Base-by-base conservation (phyloP, 2,797 vertebrate genomes). In the Orestias chungarensis region DNA sequence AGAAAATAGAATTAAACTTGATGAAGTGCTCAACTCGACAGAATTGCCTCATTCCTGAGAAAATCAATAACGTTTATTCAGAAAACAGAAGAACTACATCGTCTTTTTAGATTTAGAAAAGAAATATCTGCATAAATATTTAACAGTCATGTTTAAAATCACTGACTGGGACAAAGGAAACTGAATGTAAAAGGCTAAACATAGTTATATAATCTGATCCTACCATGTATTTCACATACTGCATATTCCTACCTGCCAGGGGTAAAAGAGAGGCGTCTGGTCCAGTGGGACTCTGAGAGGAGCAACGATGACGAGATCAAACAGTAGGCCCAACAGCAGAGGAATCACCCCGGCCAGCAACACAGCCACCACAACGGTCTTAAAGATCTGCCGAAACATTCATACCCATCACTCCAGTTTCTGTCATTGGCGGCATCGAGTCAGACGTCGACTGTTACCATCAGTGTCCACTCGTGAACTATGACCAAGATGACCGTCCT, bases 221-320 rank as follows among this genome's bases (percentile, higher is more conserved):
- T 27, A 64, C 33, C 15, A 4, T 52, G 33, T 33, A n/a, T 52
- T 31, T 65, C 23, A 29, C 42, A 47, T 25, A 54, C 27, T 23
- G 55, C 14, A 14, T 38, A 35, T 20, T 65, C 14, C 33, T 86
- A 99, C 97, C 97, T 99, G 98, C 97, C 97, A 99, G 5, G 97
- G 97, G 87, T 97, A 98, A 91, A 98, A 99, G 23, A 99, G 95
- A 47, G 97, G 98, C 0, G 97, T 98, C 91, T 99, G 98, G 93
- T 97, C 97, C 88, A 99, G 92, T 44, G 96, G 97, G 64, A 99
- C 97, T 80, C 98, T 92, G 78, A 99, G 92, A 71, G 98, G 97
- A 65, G 97, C 97, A 0, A 99, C 97, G 0, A 99, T 95, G 68
- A 99, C 96, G 81, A 98, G 86, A 82, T 99, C 97, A 82, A 99